These are phyloP conservation scores for Dysdera silvatica DNA, from an alignment of 1,140 invertebrate genomes.

Conservation along the genomic window DNA sequence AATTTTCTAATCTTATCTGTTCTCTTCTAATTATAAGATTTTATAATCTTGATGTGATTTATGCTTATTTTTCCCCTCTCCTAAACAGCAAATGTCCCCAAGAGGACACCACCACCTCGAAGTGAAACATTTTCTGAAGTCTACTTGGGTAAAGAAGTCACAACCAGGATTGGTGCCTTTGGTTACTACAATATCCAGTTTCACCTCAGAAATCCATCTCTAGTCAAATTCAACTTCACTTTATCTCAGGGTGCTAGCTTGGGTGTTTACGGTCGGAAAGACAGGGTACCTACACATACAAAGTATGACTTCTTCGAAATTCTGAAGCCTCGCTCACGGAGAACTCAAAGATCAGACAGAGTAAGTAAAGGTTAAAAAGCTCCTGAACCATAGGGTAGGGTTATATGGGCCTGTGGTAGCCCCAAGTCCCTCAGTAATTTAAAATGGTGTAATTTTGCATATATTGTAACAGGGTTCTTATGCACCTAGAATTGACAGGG, in stretches of 20 bases:
- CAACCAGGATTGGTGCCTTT: conserved; percentile 70
- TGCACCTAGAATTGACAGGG: too few species aligned
- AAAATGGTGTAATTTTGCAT: too few species aligned
- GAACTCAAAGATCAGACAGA: conserved; percentile 23
- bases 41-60: too few species aligned
- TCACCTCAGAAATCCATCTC: conserved; percentile 75
- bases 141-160: conserved; percentile 65
- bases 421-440: too few species aligned
- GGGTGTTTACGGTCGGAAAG: conserved; percentile 83
- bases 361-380: too few species aligned
- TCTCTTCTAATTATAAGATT: too few species aligned
- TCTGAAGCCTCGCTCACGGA: conserved; percentile 15
- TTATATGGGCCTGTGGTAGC: too few species aligned
- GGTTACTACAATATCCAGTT: conserved; percentile 87
- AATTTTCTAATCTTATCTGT: too few species aligned
- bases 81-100: conserved; percentile 16
- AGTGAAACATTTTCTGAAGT: conserved; percentile 50
- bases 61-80: not conserved
- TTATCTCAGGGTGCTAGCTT: conserved; percentile 83
- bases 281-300: conserved; percentile 77
- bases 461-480: too few species aligned
- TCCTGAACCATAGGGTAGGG: too few species aligned
- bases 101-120: conserved; percentile 18
- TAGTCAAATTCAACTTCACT: conserved; percentile 80
- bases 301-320: conserved; percentile 88